Evolutionary conservation across 2,797 vertebrate species (phyloP), one percentile per base, ranked within the genome.

Genomic region (Pseudochirops corinnae): DNA sequence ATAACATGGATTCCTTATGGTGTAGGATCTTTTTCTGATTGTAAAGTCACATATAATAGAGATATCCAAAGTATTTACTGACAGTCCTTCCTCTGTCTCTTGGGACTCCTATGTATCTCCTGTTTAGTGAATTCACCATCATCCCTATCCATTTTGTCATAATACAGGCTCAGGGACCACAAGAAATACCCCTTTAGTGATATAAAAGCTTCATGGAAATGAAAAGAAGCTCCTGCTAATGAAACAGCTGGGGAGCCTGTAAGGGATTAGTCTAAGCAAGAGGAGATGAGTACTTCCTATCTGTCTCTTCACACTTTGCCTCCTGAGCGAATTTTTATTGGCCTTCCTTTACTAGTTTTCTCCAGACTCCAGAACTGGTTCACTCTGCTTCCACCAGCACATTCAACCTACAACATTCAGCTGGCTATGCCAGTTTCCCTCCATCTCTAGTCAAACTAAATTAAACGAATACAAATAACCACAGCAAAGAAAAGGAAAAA

Each of bases 251-350:
- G 29, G 21, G 53, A 5, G 3, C 50, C 55, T 26, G 0, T 0
- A 1, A 18, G 18, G n/a, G 11, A 9, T 13, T 13, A 39, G 67
- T 16, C n/a, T 39, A 50, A 16, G 33, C 31, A 24, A 29, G 39
- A 13, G 5, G 31, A 39, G 29, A 33, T 16, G 1, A 1, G 0
- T 0, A 0, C 2, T 52, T n/a, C 31, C 29, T 29, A 5, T 3
- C 16, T 0, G 5, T 56, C 50, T 11, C 0, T 3, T 26, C 1
- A 0, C 31, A 18, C 2, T 33, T n/a, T 56, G 39, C 60, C 52
- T 58, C 39, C 56, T 18, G 28, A 0, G 0, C 55, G 67, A 29
- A 24, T 87, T 87, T 39, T 50, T 87, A 82, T 87, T 87, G 39
- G 50, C 9, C 39, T 26, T 12, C 26, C 74, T 87, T 87, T 82